Percentiles rank a stretch among this genome's conserved stretches.
phyloP scores from a whole-genome alignment of 2,797 vertebrate genomes.

The Xyrichtys novacula region DNA sequence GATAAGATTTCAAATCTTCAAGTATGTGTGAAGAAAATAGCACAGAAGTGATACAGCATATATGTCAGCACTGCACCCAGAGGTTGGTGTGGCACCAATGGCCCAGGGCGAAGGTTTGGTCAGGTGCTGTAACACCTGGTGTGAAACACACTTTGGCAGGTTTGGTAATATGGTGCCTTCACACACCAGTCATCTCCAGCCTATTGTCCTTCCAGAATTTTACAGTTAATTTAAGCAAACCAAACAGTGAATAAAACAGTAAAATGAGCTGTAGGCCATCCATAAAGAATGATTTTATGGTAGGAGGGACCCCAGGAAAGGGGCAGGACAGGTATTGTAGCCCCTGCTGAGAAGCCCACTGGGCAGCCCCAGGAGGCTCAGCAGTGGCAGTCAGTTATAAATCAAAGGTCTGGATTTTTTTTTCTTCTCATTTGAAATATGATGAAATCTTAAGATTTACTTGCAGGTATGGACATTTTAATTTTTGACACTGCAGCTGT shows the following conservation, averaged over 20 bases:
- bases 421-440: too few species aligned
- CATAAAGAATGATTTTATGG: constrained; percentile 74
- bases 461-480: too few species aligned
- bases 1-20: too few species aligned
- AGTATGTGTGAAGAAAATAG: too few species aligned
- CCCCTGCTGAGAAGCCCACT: constrained; percentile 66
- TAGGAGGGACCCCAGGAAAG: constrained; percentile 57
- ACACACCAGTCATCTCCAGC: constrained; percentile 21
- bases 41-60: too few species aligned
- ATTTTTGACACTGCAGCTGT: too few species aligned
- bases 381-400: constrained; percentile 2
- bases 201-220: constrained; percentile 45
- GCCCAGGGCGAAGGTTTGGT: constrained; percentile 44
- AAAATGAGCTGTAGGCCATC: constrained; percentile 58
- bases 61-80: too few species aligned
- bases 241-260: constrained; percentile 54
- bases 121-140: constrained; percentile 1
- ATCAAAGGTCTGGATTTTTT: not conserved
- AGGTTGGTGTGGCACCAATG: not conserved
- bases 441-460: too few species aligned
- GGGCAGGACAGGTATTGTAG: constrained; percentile 63
- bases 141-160: constrained; percentile 30
- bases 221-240: constrained; percentile 51
- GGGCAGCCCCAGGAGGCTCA: constrained; percentile 38
- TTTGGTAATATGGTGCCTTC: constrained; percentile 31